These are phyloP conservation scores for Tragelaphus eurycerus DNA, from an alignment of 2,797 vertebrate genomes.

Conservation along the genomic window DNA sequence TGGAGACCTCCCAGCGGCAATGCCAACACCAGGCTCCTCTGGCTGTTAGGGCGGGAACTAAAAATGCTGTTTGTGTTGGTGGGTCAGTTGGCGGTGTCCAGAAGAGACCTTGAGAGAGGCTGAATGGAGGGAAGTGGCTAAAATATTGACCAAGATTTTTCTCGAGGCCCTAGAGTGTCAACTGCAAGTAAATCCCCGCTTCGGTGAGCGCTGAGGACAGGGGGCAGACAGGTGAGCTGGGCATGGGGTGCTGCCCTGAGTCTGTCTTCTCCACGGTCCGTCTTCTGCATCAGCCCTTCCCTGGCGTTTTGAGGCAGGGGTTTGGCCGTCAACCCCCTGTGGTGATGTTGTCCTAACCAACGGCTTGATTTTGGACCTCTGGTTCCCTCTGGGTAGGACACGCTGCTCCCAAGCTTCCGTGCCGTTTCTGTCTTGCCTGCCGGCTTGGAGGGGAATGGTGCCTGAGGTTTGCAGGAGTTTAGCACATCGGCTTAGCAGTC, in stretches of 20 bases:
- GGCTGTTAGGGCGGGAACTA: neutral
- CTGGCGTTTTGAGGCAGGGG: neutral
- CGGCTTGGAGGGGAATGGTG: neutral
- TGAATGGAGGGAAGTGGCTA: neutral
- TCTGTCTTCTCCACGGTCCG: neutral
- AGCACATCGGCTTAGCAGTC: neutral
- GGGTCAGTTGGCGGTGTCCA: neutral
- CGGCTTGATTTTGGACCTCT: neutral
- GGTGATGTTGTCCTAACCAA: neutral
- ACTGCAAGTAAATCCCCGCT: neutral
- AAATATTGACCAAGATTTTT: neutral
- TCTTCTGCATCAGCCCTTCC: neutral
- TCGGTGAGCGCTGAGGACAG: neutral
- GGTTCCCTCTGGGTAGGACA: neutral
- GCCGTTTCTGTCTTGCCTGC: neutral
- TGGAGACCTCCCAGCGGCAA: neutral
- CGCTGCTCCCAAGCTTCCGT: neutral
- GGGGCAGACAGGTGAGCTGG: neutral
- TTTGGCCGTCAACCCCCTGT: neutral
- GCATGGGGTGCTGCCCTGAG: neutral
- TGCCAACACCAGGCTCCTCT: neutral
- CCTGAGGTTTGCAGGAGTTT: neutral
- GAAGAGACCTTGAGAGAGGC: neutral
- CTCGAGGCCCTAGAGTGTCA: neutral
- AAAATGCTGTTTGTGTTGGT: neutral